A percentile compares a stretch with the other conserved stretches of the same genome.
Conservation (phyloP, 1,140 invertebrate species). For the Drosophila jambulina region DNA sequence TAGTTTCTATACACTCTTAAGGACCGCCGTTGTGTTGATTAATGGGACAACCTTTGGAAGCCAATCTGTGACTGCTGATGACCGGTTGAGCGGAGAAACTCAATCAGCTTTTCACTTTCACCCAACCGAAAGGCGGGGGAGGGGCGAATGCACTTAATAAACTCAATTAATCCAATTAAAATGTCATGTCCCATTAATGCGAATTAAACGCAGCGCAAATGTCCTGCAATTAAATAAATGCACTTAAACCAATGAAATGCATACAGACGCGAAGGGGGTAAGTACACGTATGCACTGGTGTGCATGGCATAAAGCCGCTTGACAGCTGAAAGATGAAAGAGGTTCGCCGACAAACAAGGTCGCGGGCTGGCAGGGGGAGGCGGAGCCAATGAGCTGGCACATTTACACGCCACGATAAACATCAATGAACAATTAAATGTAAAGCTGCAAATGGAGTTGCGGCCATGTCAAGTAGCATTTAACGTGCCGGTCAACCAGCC, state of each 20-base stretch:
- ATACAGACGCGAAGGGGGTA: slow-evolving; percentile 11
- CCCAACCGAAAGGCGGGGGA: slow-evolving; percentile 6
- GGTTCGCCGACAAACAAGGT: slow-evolving; percentile 16
- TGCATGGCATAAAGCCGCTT: slow-evolving; percentile 40
- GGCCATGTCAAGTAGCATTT: slow-evolving; percentile 31
- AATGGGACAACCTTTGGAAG: background rate
- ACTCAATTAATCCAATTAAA: slow-evolving; percentile 83
- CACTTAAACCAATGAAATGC: slow-evolving; percentile 72
- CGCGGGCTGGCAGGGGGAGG: background rate
- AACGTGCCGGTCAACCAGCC: background rate
- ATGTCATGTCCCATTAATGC: slow-evolving; percentile 82
- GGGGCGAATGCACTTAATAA: slow-evolving; percentile 66
- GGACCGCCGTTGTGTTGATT: background rate
- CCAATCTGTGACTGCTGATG: slow-evolving; percentile 12
- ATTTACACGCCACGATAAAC: slow-evolving; percentile 66
- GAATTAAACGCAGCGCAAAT: slow-evolving; percentile 71
- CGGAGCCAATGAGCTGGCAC: slow-evolving; percentile 51
- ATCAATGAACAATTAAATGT: slow-evolving; percentile 77
- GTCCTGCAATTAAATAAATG: slow-evolving; percentile 80
- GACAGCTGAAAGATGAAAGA: slow-evolving; percentile 33
- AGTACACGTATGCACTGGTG: background rate
- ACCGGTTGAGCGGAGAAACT: slow-evolving; percentile 20
- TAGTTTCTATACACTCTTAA: no score
- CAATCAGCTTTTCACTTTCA: slow-evolving; percentile 54
- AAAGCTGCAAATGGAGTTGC: slow-evolving; percentile 44